Evolutionary conservation across 2,113 vertebrate genomes (phyloP), one percentile per base, ranked within the genome.

Genomic region (Sporophila hypoxantha): DNA sequence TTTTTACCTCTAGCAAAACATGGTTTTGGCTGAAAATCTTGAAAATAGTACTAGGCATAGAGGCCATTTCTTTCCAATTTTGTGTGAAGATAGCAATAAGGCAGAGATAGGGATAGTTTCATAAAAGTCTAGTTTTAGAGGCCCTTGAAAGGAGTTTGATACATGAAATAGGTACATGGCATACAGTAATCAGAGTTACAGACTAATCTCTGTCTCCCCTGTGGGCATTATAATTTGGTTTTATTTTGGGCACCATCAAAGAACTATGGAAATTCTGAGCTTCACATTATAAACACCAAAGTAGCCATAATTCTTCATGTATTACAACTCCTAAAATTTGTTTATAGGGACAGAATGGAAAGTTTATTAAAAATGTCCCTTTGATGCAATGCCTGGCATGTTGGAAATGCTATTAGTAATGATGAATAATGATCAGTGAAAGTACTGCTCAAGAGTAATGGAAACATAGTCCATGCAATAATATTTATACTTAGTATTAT

Each of bases 301-400:
- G 59, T 53, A 92, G 39, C 62, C 67, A 71, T 83, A 91, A 82
- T 84, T 93, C 90, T 88, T 88, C 67, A 80, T 84, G 90, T 93
- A 93, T 93, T 92, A 39, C 70, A 82, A 66, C 34, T 47, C 85
- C 67, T n/a, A 84, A 92, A 88, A 76, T 44, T 85, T 93, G 81
- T 92, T 93, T 94, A 93, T 92, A 68, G 59, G 42, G 41, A 85
- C 81, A 88, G 80, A 88, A 81, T 71, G 76, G 92, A 89, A 94
- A 93, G 84, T 91, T 95, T 95, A 92, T 92, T 88, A 73, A 91
- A 95, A 94, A 73, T 66, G 83, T 92, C 77, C 67, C 78, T 60
- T 82, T 82, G 90, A 82, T 93, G 86, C 89, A 90, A 69, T 50
- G 55, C 52, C n/a, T 87, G 83, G 86, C 46, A 84, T 52, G 70